Conservation (phyloP, 1,140 invertebrate genomes). For the Pantala flavescens region DNA sequence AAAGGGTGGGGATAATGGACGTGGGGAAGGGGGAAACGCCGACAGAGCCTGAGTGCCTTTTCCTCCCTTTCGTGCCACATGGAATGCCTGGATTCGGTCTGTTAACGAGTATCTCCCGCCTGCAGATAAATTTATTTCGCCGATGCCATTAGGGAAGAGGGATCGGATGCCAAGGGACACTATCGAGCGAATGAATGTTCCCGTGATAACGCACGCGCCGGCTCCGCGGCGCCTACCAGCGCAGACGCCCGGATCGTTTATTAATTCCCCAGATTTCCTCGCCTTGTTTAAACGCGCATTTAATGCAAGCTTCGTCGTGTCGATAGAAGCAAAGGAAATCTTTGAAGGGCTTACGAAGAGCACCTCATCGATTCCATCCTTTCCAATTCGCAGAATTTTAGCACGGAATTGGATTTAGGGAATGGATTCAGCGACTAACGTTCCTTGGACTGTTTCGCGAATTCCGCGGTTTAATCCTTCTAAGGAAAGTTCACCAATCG, state of each 20-base stretch:
- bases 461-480: too few relatives aligned
- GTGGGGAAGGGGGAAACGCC: conserved; percentile 27
- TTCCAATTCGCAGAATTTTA: too few relatives aligned
- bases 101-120: neutral
- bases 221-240: neutral
- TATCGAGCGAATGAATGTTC: neutral
- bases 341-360: too few relatives aligned
- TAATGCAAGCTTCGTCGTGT: too few relatives aligned
- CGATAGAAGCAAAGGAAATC: too few relatives aligned
- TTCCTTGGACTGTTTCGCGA: too few relatives aligned
- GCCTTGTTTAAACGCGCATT: too few relatives aligned
- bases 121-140: neutral
- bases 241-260: neutral
- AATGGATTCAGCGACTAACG: too few relatives aligned
- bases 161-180: conserved; percentile 6
- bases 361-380: too few relatives aligned
- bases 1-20: conserved; percentile 16
- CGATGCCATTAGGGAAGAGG: neutral
- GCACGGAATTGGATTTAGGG: too few relatives aligned
- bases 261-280: neutral
- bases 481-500: too few relatives aligned
- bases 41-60: neutral
- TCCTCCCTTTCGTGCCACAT: neutral
- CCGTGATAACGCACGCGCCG: neutral
- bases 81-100: conserved; percentile 12